Evolutionary conservation across 1,140 invertebrate species (phyloP), one percentile per base, ranked within the genome.

Genomic region (Euwallacea similis): DNA sequence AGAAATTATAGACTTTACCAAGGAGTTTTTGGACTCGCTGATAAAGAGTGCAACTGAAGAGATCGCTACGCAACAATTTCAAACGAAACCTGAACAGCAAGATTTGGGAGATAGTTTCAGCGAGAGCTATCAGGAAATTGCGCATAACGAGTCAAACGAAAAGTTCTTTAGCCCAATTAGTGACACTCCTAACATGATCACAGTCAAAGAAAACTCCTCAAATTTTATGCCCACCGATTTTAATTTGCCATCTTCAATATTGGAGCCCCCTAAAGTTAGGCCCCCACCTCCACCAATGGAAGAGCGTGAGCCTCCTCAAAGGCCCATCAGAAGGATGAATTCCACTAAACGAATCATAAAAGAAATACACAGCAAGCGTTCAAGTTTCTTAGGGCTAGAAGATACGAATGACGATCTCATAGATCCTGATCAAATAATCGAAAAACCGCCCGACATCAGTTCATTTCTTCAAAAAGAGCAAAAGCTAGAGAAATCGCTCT

Each of bases 341-440:
- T 94, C 92, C 1, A 93, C 92, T 0, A 91, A 91, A 66, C 87
- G 92, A 65, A 93, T 95, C 63, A 94, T 93, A 76, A 93, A 93
- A 78, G 93, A 95, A 79, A 84, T 95, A 33, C 86, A 91, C 8
- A 91, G 90, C 75, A 91, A 94, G 75, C 87, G 93, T 7, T 94
- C 92, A 16, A 92, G 93, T 81, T 95, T 95, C 78, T 83, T 95
- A 13, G 93, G 93, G 43, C 89, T 95, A 73, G 91, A 93, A 76
- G 90, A 89, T 67, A 84, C 84, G 55, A 86, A 85, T 60, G 86
- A 89, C 47, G 87, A 89, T 62, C 87, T 92, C 74, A 81, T 91
- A 33, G 89, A 91, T 74, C 85, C 85, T 3, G 87, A 90, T 74
- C 78, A 91, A 7, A 87, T 85, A 2, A 79, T 93, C 11, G 88